phyloP scores from a whole-genome alignment of 2,797 vertebrate genomes.

The Megaceryle alcyon region DNA sequence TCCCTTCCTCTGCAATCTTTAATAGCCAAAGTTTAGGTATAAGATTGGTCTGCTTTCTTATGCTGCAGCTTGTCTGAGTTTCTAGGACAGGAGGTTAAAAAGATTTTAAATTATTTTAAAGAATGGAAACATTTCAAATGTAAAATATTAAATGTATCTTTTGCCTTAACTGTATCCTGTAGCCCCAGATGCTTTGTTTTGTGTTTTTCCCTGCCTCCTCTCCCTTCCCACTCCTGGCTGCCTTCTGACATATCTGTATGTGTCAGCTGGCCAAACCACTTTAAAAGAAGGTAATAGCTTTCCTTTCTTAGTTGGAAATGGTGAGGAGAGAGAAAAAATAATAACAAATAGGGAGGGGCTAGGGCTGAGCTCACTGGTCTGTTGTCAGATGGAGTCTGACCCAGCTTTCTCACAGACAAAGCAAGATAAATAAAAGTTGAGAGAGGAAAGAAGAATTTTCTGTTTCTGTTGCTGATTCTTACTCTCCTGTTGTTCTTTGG shows the following conservation, averaged over 20 bases:
- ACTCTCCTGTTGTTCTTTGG: neutral
- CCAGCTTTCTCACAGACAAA: neutral
- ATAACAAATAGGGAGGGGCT: neutral
- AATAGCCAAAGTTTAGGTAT: neutral
- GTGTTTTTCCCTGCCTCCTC: neutral
- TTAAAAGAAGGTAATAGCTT: neutral
- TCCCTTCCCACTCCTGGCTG: neutral
- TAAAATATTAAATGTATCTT: neutral
- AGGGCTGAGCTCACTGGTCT: neutral
- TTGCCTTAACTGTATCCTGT: neutral
- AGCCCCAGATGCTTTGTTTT: neutral
- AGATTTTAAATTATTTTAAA: neutral
- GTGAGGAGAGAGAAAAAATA: neutral
- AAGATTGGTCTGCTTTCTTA: neutral
- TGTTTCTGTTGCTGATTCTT: neutral
- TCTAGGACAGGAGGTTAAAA: neutral
- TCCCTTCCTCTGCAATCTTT: neutral
- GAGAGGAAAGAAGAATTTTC: neutral
- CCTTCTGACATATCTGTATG: neutral
- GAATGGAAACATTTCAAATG: neutral
- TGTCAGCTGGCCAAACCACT: neutral
- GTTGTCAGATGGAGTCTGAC: neutral
- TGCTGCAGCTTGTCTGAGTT: neutral
- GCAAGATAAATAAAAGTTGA: neutral
- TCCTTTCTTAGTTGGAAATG: neutral